phyloP scores from a whole-genome alignment of 2,797 vertebrate genomes.

The Epinephelus awoara region DNA sequence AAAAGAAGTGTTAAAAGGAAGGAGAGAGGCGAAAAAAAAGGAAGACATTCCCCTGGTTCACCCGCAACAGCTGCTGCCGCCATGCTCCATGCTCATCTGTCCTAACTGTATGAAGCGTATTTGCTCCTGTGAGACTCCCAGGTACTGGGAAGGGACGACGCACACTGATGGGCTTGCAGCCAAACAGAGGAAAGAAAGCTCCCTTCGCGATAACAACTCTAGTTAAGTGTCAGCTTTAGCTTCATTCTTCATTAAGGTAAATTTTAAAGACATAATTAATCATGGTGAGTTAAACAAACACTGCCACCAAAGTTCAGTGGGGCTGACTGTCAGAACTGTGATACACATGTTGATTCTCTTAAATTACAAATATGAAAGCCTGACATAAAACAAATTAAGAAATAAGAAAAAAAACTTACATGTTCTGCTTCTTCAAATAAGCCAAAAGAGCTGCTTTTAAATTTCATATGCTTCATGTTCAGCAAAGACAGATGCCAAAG shows the following conservation, averaged over 20 bases:
- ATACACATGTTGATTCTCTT: background rate
- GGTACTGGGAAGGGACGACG: conserved; percentile 67
- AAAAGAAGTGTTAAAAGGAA: conserved; percentile 30
- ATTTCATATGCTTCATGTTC: background rate
- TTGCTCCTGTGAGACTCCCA: conserved; percentile 68
- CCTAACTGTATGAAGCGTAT: conserved; percentile 78
- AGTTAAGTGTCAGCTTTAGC: conserved; percentile 30
- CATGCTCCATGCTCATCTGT: conserved; percentile 80
- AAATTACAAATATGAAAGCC: conserved; percentile 1
- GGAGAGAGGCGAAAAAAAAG: conserved; percentile 33
- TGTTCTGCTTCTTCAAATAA: background rate
- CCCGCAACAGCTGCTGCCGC: conserved; percentile 82
- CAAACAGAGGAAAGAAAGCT: conserved; percentile 60
- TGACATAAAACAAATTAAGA: background rate
- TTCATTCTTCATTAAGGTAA: conserved; percentile 35
- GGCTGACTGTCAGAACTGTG: background rate
- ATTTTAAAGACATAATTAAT: conserved; percentile 35
- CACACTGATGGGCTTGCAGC: conserved; percentile 69
- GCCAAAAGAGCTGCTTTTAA: background rate
- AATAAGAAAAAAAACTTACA: background rate
- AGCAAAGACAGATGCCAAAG: background rate
- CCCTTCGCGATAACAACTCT: conserved; percentile 22
- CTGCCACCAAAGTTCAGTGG: conserved; percentile 5
- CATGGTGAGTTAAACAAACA: conserved; percentile 23
- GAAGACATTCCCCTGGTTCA: conserved; percentile 74